Conservation (phyloP, 2,888 invertebrate species). For the Smittia sp. region DNA sequence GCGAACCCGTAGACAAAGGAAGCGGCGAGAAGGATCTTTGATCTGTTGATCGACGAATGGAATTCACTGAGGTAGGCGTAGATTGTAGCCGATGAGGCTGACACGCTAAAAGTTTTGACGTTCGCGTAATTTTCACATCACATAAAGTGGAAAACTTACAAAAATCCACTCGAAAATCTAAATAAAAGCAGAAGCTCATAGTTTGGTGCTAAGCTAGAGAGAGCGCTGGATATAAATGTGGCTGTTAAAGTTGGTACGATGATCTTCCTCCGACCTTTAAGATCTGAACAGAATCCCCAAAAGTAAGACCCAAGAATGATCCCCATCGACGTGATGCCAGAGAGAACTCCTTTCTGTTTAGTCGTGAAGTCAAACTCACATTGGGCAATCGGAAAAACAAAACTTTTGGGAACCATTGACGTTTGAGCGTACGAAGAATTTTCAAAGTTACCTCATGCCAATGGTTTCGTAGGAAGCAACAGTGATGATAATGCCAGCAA, state of each 20-base stretch:
- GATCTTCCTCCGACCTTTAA: background rate
- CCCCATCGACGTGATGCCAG: slow-evolving; percentile 47
- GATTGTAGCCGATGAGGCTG: slow-evolving; percentile 55
- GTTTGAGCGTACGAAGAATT: too few relatives aligned
- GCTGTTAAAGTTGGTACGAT: background rate
- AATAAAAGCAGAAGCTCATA: background rate
- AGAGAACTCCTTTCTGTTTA: slow-evolving; percentile 47
- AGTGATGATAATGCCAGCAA: slow-evolving; percentile 8
- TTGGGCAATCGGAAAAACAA: slow-evolving; percentile 53
- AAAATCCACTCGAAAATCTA: background rate
- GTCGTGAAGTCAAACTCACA: slow-evolving; percentile 48
- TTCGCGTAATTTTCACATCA: background rate
- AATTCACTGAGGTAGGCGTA: slow-evolving; percentile 58
- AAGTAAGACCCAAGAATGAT: background rate
- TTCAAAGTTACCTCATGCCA: too few relatives aligned
- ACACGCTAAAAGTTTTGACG: slow-evolving; percentile 46
- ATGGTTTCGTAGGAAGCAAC: background rate
- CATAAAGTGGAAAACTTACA: background rate
- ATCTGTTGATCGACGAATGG: slow-evolving; percentile 53
- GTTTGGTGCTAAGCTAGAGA: background rate
- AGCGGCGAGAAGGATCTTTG: slow-evolving; percentile 52
- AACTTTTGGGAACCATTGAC: too few relatives aligned
- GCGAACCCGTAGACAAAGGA: slow-evolving; percentile 50
- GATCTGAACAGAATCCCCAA: background rate
- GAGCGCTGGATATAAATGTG: background rate